Evolutionary conservation across 2,797 vertebrate species (phyloP), one percentile per base, ranked within the genome.

Genomic region (Valencia hispanica): DNA sequence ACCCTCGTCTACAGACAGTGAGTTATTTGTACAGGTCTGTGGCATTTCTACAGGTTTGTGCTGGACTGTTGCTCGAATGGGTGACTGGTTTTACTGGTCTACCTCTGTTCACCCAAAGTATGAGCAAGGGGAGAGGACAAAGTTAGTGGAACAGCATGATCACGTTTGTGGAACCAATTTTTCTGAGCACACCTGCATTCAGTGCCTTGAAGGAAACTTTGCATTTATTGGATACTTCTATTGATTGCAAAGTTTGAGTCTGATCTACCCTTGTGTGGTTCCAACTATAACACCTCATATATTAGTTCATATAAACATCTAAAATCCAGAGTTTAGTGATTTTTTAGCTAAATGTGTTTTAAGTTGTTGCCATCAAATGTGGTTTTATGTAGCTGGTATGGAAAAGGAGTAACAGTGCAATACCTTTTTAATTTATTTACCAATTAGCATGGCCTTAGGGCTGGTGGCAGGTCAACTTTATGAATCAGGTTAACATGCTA

Each of bases 41-140:
- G 85, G 87, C 82, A 59, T 84, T 88, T 93, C 91, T 94, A 88
- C 85, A 85, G 73, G 72, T 75, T 89, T 91, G 81, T 84, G 88
- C 72, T 90, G 89, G 91, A 91, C 90, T 92, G 89, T 89, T 81
- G 85, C 89, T 87, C 80, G 79, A 88, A 93, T 86, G 93, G 92
- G 90, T 90, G 93, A 91, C 89, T 91, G 92, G 92, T 92, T 94
- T 94, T 93, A 94, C 92, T 93, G 92, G 92, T 92, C 92, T 91
- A 68, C 77, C 77, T 81, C 71, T 43, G 75, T 80, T 74, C 80
- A 80, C 80, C 61, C 76, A 1, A 79, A 47, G 83, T 30, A 72
- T 50, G 75, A 84, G 50, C 72, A 39, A 41, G 25, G 20, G 78
- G 78, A 83, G 83, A 83, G 74, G 73, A 73, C 69, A 72, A 73